Evolutionary conservation across 2,888 invertebrate genomes (phyloP).

Genomic region (Andrena chrysosceles): DNA sequence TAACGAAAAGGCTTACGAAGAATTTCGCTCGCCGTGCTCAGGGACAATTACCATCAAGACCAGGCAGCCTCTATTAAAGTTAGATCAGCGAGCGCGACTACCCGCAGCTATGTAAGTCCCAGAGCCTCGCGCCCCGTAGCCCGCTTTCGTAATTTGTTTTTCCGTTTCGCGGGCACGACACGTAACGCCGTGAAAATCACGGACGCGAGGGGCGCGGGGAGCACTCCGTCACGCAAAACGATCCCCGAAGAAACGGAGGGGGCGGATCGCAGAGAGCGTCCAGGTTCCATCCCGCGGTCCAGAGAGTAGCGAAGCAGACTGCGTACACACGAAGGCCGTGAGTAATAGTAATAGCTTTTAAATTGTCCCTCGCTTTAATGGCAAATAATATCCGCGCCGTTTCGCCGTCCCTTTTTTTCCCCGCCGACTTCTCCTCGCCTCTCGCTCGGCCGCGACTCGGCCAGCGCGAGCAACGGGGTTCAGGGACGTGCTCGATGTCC

Average conservation of each 20-base stretch:
- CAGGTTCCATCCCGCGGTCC: conserved; percentile 45
- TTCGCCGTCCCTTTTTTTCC: conserved; percentile 70
- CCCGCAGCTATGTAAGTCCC: not conserved
- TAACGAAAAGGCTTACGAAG: not conserved
- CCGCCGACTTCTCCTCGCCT: conserved; percentile 45
- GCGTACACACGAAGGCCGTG: conserved; percentile 71
- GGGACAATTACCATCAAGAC: conserved; percentile 30
- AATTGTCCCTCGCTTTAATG: conserved; percentile 83
- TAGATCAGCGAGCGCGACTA: conserved; percentile 23
- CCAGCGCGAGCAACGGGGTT: conserved; percentile 20
- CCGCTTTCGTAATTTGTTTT: conserved; percentile 65
- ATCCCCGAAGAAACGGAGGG: conserved; percentile 48
- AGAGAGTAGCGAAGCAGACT: conserved; percentile 41
- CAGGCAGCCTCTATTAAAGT: conserved; percentile 31
- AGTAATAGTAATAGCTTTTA: conserved; percentile 84
- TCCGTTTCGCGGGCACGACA: conserved; percentile 33
- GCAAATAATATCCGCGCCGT: conserved; percentile 80
- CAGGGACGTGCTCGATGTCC: conserved; percentile 47
- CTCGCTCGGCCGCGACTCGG: not conserved
- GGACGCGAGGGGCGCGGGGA: conserved; percentile 24
- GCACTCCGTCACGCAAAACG: conserved; percentile 71
- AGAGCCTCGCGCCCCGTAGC: conserved; percentile 7
- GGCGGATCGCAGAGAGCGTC: conserved; percentile 12
- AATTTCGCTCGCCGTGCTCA: conserved; percentile 18
- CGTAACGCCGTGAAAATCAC: conserved; percentile 69